Conservation (phyloP, 1,140 invertebrate genomes). For the Rhopalosiphum maidis region DNA sequence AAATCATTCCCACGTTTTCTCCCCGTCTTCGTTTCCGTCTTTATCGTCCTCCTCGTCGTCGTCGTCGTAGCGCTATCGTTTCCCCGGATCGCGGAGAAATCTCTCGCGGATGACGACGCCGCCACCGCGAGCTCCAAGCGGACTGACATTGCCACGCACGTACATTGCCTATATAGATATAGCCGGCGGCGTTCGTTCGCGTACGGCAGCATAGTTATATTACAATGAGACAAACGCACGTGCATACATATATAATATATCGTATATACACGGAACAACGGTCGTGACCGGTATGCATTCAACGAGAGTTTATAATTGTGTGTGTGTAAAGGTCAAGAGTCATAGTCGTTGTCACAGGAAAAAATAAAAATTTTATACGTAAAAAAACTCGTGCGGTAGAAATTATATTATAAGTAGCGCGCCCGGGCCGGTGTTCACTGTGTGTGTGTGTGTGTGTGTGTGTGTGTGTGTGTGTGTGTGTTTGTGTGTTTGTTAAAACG, state of each 20-base stretch:
- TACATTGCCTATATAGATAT: background rate
- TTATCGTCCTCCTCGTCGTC: no score
- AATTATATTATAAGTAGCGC: slow-evolving; percentile 2
- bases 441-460: background rate
- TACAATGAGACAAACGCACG: background rate
- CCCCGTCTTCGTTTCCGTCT: background rate
- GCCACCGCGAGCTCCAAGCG: no score
- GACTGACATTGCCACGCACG: no score
- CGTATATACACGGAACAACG: background rate
- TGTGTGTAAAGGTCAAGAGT: background rate
- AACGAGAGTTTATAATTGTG: background rate
- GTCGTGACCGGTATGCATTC: background rate
- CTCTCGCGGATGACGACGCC: background rate
- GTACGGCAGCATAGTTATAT: background rate
- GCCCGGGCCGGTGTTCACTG: background rate
- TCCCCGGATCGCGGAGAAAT: background rate
- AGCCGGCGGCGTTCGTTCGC: background rate
- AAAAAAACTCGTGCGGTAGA: background rate
- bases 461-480: background rate
- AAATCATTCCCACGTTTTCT: slow-evolving; percentile 6
- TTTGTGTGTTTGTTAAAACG: background rate
- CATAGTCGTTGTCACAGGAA: background rate
- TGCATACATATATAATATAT: background rate
- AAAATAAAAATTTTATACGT: background rate
- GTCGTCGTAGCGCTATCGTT: background rate